A percentile compares a stretch with the other conserved stretches of the same genome.
Conservation (phyloP, 2,797 vertebrate species). For the Myotis planiceps region DNA sequence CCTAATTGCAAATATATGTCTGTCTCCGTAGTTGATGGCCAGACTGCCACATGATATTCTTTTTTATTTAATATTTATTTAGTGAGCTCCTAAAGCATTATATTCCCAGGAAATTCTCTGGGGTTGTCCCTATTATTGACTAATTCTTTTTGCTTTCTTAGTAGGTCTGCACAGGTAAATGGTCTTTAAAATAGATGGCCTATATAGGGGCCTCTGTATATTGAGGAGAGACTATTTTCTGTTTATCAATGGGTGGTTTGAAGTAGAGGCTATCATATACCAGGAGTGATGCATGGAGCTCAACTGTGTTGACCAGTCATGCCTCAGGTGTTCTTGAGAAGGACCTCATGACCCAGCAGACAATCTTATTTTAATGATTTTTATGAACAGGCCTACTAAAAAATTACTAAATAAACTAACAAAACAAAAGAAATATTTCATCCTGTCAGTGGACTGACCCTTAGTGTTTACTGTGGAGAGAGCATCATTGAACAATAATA, state of each 20-base stretch:
- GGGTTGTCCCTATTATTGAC: not conserved
- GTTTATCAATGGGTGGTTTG: not conserved
- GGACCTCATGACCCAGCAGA: not conserved
- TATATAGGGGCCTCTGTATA: no score
- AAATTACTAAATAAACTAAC: not conserved
- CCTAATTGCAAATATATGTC: not conserved
- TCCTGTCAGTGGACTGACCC: not conserved
- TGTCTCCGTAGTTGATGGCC: not conserved
- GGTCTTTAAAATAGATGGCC: not conserved
- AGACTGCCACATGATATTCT: not conserved
- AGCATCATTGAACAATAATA: not conserved
- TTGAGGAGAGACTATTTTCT: not conserved
- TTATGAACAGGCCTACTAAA: not conserved
- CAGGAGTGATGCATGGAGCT: not conserved
- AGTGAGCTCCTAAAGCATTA: not conserved
- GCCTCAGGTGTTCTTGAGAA: not conserved
- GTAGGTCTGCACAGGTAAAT: not conserved
- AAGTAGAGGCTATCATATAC: not conserved
- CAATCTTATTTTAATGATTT: not conserved
- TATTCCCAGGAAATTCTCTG: not conserved
- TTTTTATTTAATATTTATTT: not conserved
- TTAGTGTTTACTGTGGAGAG: not conserved
- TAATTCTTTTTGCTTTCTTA: not conserved
- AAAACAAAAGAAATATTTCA: not conserved
- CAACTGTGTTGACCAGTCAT: no score